Evolutionary conservation across 2,113 vertebrate genomes (phyloP), one percentile per base, ranked within the genome.

Genomic region (Crotalus viridis): DNA sequence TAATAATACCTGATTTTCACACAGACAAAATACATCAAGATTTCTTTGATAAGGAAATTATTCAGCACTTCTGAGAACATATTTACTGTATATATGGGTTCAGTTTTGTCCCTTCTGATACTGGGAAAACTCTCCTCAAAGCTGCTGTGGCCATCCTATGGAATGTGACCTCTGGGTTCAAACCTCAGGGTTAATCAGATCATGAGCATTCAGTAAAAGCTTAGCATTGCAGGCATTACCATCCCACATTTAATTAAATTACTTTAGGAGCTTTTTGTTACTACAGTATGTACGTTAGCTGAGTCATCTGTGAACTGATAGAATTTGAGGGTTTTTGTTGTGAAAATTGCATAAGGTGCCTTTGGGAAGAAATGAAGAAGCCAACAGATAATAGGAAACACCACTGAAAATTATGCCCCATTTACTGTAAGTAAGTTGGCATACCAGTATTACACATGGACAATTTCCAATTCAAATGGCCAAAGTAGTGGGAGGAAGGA

Each of bases 241-340:
- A 46, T 21, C 85, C 91, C 46, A 92, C 56, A 88, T 88, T 92
- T 88, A 26, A 92, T 87, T 92, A 57, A 54, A 54, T 54, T 81
- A 81, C 51, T 51, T 48, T 26, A 19, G 43, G 56, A 88, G 19
- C n/a, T 88, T 88, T 52, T 22, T 87, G 55, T 91, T 33, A 51
- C 55, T 21, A 43, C 43, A 43, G 43, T 43, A 28, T 33, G 22
- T 55, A 51, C n/a, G 8, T 61, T 85, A 91, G 43, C 85, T 61
- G 81, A 48, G 56, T 92, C 56, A 64, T 48, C 51, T 52, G 57
- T 51, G 10, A 87, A 64, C 4, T 61, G 48, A n/a, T 39, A 48
- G 28, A 33, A 33, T 59, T 85, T 43, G 10, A 92, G 48, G 56
- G 39, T 5, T 61, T 87, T 91, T 91, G 69, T 17, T 81, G 74